Percentiles rank a stretch among this genome's conserved stretches.
These are phyloP conservation scores for Apodemus sylvaticus DNA, from an alignment of 2,113 vertebrate species.

Conservation along the genomic window DNA sequence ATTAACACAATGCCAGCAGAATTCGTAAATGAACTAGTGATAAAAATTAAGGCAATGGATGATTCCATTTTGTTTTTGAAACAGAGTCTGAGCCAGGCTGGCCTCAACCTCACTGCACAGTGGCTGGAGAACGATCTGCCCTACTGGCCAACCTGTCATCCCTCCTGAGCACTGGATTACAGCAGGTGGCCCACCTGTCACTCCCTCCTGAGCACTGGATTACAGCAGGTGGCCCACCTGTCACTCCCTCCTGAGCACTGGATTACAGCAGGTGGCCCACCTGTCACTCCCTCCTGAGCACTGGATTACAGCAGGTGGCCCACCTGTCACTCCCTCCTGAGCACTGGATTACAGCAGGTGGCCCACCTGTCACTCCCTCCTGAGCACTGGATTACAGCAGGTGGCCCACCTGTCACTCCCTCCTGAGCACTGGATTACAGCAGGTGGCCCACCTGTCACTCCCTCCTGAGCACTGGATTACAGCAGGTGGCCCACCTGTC, in stretches of 20 bases:
- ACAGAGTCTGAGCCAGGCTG: not conserved
- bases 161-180: not conserved
- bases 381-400: too few relatives aligned
- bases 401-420: not conserved
- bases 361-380: not conserved
- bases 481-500: not conserved
- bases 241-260: not conserved
- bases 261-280: too few relatives aligned
- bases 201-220: not conserved
- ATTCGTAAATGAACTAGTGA: not conserved
- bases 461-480: not conserved
- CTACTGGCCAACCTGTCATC: not conserved
- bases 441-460: not conserved
- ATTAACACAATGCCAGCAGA: not conserved
- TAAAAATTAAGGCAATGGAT: not conserved
- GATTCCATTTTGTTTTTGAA: not conserved
- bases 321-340: not conserved
- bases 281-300: not conserved
- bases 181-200: not conserved
- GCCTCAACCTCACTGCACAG: not conserved
- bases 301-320: too few relatives aligned
- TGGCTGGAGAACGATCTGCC: not conserved
- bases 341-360: too few relatives aligned
- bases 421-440: not conserved
- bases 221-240: not conserved